phyloP scores from a whole-genome alignment of 2,888 invertebrate species.

The Cosmia trapezina region DNA sequence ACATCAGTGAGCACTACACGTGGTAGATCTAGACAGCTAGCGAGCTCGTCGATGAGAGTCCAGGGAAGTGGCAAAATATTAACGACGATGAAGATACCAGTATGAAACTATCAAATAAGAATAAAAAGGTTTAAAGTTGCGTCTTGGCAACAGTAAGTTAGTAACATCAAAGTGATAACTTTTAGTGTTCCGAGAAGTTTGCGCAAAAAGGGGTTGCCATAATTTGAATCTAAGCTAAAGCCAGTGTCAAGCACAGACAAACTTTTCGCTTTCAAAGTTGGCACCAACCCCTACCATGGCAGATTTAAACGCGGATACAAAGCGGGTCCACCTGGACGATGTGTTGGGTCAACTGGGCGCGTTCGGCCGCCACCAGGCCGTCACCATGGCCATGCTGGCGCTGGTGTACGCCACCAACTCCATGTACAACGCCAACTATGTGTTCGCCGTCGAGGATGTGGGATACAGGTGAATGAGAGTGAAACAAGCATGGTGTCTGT shows the following conservation, averaged over 20 bases:
- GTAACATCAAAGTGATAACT: neutral
- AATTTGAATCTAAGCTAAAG: neutral
- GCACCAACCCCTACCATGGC: constrained; percentile 51
- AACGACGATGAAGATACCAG: neutral
- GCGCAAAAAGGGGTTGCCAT: neutral
- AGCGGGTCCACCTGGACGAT: constrained; percentile 82
- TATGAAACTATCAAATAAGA: neutral
- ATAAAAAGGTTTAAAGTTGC: neutral
- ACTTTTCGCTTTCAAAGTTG: neutral
- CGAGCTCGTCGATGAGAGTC: too few relatives aligned
- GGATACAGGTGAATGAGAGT: constrained; percentile 78
- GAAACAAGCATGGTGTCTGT: neutral
- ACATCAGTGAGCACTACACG: neutral
- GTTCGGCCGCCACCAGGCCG: constrained; percentile 86
- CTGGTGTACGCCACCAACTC: constrained; percentile 87
- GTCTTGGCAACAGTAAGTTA: neutral
- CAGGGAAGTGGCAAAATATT: neutral
- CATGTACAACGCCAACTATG: constrained; percentile 87
- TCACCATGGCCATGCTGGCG: constrained; percentile 83
- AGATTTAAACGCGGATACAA: constrained; percentile 47
- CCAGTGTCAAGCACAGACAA: neutral
- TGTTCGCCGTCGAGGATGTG: constrained; percentile 85
- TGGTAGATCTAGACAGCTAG: neutral
- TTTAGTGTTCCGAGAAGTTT: neutral
- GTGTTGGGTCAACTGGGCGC: constrained; percentile 84